Conservation (phyloP, 2,888 invertebrate genomes). For the Eudemis profundana region DNA sequence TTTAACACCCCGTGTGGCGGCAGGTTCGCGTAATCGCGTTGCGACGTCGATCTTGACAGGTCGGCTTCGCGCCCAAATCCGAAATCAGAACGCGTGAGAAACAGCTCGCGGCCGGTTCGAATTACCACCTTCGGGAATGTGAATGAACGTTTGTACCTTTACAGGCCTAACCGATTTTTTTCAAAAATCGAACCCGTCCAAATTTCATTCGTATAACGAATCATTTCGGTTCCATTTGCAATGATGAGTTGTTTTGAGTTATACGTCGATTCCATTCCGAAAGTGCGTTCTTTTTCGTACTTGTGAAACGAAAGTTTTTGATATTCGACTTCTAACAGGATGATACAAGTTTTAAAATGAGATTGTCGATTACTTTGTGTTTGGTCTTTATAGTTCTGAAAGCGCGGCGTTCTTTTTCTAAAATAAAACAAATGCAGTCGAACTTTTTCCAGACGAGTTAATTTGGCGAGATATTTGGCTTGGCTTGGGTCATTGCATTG, state of each 20-base stretch:
- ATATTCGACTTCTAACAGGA: background rate
- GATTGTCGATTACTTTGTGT: background rate
- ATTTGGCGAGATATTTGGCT: slow-evolving; percentile 32
- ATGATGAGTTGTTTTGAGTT: background rate
- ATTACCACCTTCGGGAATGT: slow-evolving; percentile 70
- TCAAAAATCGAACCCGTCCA: background rate
- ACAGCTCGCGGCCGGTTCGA: slow-evolving; percentile 67
- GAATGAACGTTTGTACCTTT: slow-evolving; percentile 60
- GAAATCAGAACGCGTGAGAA: slow-evolving; percentile 79
- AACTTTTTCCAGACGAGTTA: slow-evolving; percentile 54
- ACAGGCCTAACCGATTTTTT: background rate
- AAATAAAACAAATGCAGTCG: slow-evolving; percentile 52
- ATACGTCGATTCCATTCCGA: background rate
- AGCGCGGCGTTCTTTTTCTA: slow-evolving; percentile 43
- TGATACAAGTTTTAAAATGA: background rate
- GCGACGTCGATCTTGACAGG: slow-evolving; percentile 55
- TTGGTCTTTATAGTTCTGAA: background rate
- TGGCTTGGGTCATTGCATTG: slow-evolving; percentile 14
- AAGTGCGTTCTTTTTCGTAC: background rate
- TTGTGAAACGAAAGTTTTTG: background rate
- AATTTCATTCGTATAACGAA: background rate
- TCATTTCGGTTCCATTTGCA: too few relatives aligned
- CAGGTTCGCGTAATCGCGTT: slow-evolving; percentile 34
- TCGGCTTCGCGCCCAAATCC: slow-evolving; percentile 74
- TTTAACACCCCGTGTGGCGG: slow-evolving; percentile 38